Evolutionary conservation across 2,797 vertebrate species (phyloP).

Genomic region (Anguilla megastoma): DNA sequence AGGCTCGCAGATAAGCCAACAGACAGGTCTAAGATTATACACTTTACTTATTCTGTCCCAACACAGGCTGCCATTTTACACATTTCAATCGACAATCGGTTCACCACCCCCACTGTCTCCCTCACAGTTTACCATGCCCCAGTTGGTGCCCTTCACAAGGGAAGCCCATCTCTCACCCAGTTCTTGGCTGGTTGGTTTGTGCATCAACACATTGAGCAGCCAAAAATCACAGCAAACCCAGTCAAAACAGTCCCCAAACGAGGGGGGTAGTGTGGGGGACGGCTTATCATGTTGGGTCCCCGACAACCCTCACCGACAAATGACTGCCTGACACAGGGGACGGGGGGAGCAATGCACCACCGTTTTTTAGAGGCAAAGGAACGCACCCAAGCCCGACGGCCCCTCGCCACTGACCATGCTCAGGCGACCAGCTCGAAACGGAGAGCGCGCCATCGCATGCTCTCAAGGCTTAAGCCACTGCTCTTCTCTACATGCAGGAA

Average conservation of each 20-base stretch:
- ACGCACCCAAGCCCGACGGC: slow-evolving; percentile 56
- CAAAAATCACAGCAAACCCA: slow-evolving; percentile 70
- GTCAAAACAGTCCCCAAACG: slow-evolving; percentile 65
- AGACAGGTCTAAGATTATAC: neutral
- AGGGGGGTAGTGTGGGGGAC: neutral
- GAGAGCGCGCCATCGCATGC: neutral
- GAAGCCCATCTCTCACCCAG: slow-evolving; percentile 31
- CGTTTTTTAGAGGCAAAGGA: slow-evolving; percentile 37
- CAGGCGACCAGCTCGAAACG: slow-evolving; percentile 45
- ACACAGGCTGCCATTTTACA: no score
- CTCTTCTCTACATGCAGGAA: neutral
- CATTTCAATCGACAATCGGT: neutral
- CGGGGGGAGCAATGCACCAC: slow-evolving; percentile 42
- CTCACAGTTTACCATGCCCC: neutral
- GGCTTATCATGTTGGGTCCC: neutral
- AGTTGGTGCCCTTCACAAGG: neutral
- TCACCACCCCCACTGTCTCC: neutral
- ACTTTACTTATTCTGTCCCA: neutral
- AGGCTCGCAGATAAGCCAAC: neutral
- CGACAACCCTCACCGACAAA: neutral
- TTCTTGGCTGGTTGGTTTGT: slow-evolving; percentile 53
- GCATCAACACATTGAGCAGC: slow-evolving; percentile 66
- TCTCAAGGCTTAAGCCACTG: neutral
- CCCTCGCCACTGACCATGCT: slow-evolving; percentile 38
- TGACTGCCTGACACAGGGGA: slow-evolving; percentile 34